Conservation (phyloP, 2,113 vertebrate species). For the Rhinopomastus cyanomelas region DNA sequence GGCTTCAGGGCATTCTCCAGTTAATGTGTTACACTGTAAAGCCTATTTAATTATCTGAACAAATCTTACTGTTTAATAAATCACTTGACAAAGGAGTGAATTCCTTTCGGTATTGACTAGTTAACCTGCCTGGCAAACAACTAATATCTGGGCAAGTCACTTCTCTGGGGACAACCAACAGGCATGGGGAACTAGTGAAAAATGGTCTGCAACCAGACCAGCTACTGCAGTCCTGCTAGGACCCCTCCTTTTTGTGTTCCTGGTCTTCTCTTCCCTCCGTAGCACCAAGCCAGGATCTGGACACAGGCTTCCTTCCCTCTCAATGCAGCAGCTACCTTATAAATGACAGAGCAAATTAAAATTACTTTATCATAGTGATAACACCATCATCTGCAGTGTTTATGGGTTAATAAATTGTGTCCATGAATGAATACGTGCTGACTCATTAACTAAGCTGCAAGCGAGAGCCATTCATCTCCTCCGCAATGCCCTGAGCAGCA, state of each 20-base stretch:
- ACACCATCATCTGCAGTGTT: slow-evolving; percentile 25
- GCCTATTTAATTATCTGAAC: background rate
- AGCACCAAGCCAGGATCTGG: background rate
- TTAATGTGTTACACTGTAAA: background rate
- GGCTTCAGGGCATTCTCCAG: background rate
- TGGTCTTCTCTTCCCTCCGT: background rate
- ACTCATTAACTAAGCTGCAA: slow-evolving; percentile 20
- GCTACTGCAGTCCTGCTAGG: background rate
- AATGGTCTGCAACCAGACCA: background rate
- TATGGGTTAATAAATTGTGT: slow-evolving; percentile 54
- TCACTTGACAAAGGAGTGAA: background rate
- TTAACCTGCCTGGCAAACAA: background rate
- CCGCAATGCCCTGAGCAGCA: background rate
- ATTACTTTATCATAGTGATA: slow-evolving; percentile 30
- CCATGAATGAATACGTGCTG: slow-evolving; percentile 33
- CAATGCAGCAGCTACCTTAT: background rate
- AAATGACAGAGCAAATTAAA: slow-evolving; percentile 42
- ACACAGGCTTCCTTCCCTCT: background rate
- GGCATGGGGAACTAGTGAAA: background rate
- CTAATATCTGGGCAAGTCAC: background rate
- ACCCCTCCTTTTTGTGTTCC: background rate
- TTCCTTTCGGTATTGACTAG: background rate
- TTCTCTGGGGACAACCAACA: background rate
- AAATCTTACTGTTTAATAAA: slow-evolving; percentile 15
- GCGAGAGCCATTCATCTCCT: slow-evolving; percentile 2